Evolutionary conservation across 2,797 vertebrate genomes (phyloP), one percentile per base, ranked within the genome.

Genomic region (Simalia tracyae): DNA sequence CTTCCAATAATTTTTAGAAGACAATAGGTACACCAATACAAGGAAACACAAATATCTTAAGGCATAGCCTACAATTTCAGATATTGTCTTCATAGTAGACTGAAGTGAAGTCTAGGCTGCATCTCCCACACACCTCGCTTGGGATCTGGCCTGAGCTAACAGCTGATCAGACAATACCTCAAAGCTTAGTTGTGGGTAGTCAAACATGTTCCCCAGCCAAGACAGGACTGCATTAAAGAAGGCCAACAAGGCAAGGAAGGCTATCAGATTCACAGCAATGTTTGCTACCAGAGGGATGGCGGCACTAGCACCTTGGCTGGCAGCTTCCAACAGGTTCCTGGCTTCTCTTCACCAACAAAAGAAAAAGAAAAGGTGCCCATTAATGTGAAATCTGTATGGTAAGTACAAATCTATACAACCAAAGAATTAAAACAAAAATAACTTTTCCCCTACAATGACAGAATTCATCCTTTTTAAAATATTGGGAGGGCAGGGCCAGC

Each of bases 161-260:
- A 12, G 54, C 88, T 31, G 12, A 84, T 31, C 85, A 92, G 28
- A 90, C 28, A 91, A 93, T 97, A 99, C 98, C 97, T 98, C 97
- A 93, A 99, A 99, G 96, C 97, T 99, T 92, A 99, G 94, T 92
- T 98, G 96, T 5, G 98, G 98, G 91, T 95, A 98, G 95, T 98
- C 96, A 50, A 98, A 97, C 97, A 99, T 97, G 89, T n/a, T 97
- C 50, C 98, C 98, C 28, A 99, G 86, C 98, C 98, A 99, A 76
- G 98, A 98, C n/a, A 99, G 97, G 50, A 91, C 94, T 0, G 97
- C 95, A 61, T 99, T 97, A 31, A 98, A 6, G 92, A 98, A 98
- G 86, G 98, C 96, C 92, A 98, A 72, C 89, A 99, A 94, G 19
- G 98, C 97, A 89, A 99, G 92, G 95, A 98, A 98, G 90, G 98